A percentile compares a stretch with the other conserved stretches of the same genome.
Evolutionary conservation across 2,113 vertebrate species (phyloP).

Genomic region (Phasianus colchicus): DNA sequence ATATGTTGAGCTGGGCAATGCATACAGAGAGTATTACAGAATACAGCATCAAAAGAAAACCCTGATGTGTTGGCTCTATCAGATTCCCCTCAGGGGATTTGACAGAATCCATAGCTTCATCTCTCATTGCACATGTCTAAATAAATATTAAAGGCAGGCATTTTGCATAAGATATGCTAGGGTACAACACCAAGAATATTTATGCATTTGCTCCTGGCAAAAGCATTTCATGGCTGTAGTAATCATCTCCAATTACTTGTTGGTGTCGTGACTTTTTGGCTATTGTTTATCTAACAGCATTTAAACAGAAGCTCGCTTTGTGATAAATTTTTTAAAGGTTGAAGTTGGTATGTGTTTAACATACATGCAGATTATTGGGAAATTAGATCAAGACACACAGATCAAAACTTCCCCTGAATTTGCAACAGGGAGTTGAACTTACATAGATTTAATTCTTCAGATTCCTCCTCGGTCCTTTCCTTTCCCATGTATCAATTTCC

Average conservation of each 20-base stretch:
- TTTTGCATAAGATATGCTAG: neutral
- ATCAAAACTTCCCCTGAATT: constrained; percentile 23
- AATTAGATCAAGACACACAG: neutral
- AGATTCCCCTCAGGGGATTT: constrained; percentile 38
- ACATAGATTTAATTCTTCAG: neutral
- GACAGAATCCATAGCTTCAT: constrained; percentile 12
- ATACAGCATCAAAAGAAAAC: constrained; percentile 12
- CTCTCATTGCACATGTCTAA: constrained; percentile 28
- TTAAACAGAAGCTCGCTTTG: constrained; percentile 32
- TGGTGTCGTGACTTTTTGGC: neutral
- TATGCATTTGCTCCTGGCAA: constrained; percentile 25
- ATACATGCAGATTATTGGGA: constrained; percentile 21
- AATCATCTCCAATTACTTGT: constrained; percentile 6
- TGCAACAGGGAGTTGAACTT: constrained; percentile 14
- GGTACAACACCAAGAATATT: neutral
- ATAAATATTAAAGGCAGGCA: constrained; percentile 2
- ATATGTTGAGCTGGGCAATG: neutral
- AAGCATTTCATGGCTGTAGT: constrained; percentile 15
- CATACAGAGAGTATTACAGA: neutral
- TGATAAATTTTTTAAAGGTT: neutral
- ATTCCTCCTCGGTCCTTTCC: constrained; percentile 15
- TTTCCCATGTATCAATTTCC: constrained; percentile 23
- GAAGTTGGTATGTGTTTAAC: neutral
- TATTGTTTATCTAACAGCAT: constrained; percentile 1
- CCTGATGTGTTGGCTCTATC: neutral